Percentiles rank a stretch among this genome's conserved stretches.
Evolutionary conservation across 2,113 vertebrate genomes (phyloP).

Genomic region (Pao palembangensis): DNA sequence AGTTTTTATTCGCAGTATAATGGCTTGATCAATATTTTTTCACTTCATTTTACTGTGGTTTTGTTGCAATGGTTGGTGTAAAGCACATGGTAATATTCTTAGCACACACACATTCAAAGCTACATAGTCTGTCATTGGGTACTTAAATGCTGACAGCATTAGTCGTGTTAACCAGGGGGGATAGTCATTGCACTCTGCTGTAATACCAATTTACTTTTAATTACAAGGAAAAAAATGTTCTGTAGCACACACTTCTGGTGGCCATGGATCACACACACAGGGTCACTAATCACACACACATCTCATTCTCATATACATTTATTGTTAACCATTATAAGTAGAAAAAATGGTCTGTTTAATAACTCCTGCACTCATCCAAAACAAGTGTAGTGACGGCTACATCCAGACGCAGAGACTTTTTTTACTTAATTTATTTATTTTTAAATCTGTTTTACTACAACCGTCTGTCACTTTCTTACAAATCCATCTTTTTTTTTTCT

Average conservation of each 20-base stretch:
- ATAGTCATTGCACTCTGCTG: conserved; percentile 90
- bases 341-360: conserved; percentile 97
- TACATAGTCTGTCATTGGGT: conserved; percentile 43
- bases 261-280: conserved; percentile 83
- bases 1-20: not conserved
- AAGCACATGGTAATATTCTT: no score
- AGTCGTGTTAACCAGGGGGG: conserved; percentile 80
- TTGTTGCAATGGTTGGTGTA: no score
- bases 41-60: no score
- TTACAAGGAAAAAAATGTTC: conserved; percentile 98
- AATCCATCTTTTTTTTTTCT: conserved; percentile 7
- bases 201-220: conserved; percentile 99
- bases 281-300: conserved; percentile 29
- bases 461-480: conserved; percentile 13
- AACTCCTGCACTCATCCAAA: conserved; percentile 94
- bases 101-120: conserved; percentile 57
- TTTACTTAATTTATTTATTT: not conserved
- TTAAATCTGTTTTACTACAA: conserved; percentile 6
- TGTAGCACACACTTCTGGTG: conserved; percentile 86
- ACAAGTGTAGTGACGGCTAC: conserved; percentile 83
- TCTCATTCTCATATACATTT: conserved; percentile 77
- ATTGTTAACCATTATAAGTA: conserved; percentile 89
- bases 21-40: no score
- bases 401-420: conserved; percentile 15
- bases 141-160: conserved; percentile 47